Evolutionary conservation across 2,888 invertebrate species (phyloP).

Genomic region (Pyrgus malvae): DNA sequence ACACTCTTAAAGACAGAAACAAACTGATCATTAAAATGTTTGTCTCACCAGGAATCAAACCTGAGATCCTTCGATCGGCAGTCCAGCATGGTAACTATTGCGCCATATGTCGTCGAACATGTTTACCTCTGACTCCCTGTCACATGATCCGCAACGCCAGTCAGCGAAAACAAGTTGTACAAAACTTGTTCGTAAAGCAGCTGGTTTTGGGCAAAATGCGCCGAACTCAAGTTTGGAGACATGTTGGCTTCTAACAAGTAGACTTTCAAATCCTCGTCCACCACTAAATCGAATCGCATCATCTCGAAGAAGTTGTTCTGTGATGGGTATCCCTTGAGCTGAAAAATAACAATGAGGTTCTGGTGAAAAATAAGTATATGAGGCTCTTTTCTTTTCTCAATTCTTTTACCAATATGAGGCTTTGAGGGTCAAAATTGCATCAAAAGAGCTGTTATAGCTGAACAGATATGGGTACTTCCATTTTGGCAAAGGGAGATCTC

Average conservation of each 20-base stretch:
- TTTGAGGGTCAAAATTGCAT: no score
- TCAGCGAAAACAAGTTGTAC: conserved; percentile 90
- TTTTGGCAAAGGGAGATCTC: no score
- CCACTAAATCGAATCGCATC: conserved; percentile 95
- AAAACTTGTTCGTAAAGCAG: conserved; percentile 96
- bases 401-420: no score
- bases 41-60: no score
- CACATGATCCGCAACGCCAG: conserved; percentile 83
- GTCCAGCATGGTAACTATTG: no score
- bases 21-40: no score
- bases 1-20: no score
- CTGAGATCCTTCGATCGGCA: no score
- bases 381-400: no score
- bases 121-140: conserved; percentile 5
- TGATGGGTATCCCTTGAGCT: conserved; percentile 74
- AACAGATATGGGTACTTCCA: no score
- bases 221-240: conserved; percentile 98
- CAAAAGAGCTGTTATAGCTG: no score
- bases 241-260: conserved; percentile 98
- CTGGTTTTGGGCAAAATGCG: conserved; percentile 94
- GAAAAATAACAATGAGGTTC: conserved; percentile 33
- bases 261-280: conserved; percentile 93
- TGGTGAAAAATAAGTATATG: no score
- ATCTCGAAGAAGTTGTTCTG: conserved; percentile 94
- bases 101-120: neutral